phyloP scores from a whole-genome alignment of 2,888 invertebrate species.

The Nycteola revayana region DNA sequence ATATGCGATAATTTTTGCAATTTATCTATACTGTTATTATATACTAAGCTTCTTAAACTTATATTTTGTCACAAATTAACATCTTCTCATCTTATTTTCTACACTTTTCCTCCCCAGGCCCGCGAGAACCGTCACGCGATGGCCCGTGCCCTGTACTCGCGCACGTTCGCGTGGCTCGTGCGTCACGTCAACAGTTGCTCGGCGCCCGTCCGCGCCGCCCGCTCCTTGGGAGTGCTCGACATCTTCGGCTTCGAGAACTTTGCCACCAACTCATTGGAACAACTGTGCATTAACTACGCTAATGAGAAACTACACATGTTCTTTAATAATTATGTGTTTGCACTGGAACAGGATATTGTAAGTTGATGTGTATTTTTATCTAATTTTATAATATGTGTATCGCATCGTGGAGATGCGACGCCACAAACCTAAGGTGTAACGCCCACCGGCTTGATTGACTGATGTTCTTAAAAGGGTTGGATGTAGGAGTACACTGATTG shows the following conservation, averaged over 20 bases:
- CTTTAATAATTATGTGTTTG: constrained; percentile 98
- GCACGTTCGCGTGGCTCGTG: constrained; percentile 96
- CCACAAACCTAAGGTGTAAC: too few relatives aligned
- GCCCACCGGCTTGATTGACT: too few relatives aligned
- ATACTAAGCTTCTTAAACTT: too few relatives aligned
- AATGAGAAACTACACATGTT: constrained; percentile 97
- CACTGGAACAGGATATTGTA: constrained; percentile 95
- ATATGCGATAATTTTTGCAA: too few relatives aligned
- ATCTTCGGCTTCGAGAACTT: constrained; percentile 98
- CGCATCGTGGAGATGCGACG: too few relatives aligned
- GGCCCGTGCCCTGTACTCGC: constrained; percentile 94
- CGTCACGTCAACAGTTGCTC: constrained; percentile 96
- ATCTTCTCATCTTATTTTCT: too few relatives aligned
- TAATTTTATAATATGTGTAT: too few relatives aligned
- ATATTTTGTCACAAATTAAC: too few relatives aligned
- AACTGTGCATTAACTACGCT: constrained; percentile 96
- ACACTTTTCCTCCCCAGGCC: constrained; percentile 83
- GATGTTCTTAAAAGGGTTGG: too few relatives aligned
- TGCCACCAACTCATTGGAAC: constrained; percentile 94
- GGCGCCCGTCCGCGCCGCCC: constrained; percentile 91
- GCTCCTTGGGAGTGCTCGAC: constrained; percentile 93
- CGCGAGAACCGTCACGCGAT: constrained; percentile 95
- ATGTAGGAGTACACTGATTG: too few relatives aligned
- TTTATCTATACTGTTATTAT: too few relatives aligned
- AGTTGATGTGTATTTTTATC: too few relatives aligned